phyloP scores from a whole-genome alignment of 2,888 invertebrate genomes.

The Lysandra bellargus region DNA sequence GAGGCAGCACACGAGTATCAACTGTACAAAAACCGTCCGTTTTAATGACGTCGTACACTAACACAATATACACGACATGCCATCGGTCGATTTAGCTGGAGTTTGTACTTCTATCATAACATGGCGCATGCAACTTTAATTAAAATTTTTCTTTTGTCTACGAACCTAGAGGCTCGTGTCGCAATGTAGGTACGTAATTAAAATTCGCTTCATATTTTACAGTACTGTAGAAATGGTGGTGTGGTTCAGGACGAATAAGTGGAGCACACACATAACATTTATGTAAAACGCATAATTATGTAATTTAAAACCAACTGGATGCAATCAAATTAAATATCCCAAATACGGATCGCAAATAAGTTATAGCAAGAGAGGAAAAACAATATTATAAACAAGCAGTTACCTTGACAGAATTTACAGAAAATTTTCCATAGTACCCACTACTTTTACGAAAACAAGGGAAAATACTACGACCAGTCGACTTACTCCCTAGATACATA shows the following conservation, averaged over 20 bases:
- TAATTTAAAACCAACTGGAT: neutral
- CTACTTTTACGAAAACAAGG: too few relatives aligned
- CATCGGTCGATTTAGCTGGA: constrained; percentile 28
- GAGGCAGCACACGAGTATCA: neutral
- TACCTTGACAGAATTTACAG: too few relatives aligned
- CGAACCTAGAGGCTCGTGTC: neutral
- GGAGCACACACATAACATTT: neutral
- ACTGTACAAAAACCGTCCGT: constrained; percentile 11
- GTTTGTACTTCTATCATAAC: constrained; percentile 5
- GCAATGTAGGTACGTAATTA: neutral
- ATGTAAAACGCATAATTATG: neutral
- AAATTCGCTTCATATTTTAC: neutral
- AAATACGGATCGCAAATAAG: neutral
- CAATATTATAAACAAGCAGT: too few relatives aligned
- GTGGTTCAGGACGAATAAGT: neutral
- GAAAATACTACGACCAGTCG: neutral
- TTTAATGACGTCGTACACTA: constrained; percentile 27
- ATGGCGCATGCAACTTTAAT: constrained; percentile 17
- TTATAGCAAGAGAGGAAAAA: neutral
- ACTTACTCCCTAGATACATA: neutral
- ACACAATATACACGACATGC: neutral
- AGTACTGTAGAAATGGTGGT: neutral
- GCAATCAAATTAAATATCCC: neutral
- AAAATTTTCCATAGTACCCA: too few relatives aligned
- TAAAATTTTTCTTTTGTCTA: constrained; percentile 23